These are phyloP conservation scores for Bagarius yarrelli DNA, from an alignment of 2,113 vertebrate species.

Conservation along the genomic window DNA sequence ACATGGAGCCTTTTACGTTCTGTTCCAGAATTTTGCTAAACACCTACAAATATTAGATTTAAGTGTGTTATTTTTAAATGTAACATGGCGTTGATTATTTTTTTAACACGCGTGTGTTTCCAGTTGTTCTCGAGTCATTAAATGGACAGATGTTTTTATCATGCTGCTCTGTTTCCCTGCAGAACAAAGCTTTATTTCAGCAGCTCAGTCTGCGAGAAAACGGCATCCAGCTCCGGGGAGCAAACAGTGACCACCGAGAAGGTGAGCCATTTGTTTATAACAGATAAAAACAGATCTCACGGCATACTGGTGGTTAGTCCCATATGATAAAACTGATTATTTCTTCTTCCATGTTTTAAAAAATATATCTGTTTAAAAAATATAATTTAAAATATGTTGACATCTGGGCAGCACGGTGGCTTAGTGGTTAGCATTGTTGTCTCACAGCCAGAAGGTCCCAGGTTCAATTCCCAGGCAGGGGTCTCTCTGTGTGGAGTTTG, in stretches of 20 bases:
- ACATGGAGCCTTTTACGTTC: too few species aligned
- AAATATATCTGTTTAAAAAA: too few species aligned
- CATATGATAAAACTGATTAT: too few species aligned
- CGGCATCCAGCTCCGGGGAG: conserved; percentile 81
- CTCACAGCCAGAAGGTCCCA: too few species aligned
- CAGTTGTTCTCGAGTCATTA: background rate
- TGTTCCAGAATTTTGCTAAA: background rate
- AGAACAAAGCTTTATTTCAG: conserved; percentile 92
- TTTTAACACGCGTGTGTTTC: background rate
- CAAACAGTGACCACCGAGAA: conserved; percentile 81
- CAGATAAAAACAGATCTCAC: background rate
- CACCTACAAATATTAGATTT: background rate
- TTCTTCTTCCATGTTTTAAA: too few species aligned
- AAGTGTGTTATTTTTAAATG: background rate
- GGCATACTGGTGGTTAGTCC: too few species aligned
- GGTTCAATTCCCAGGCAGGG: too few species aligned
- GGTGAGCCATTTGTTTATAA: conserved; percentile 71
- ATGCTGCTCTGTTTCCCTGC: conserved; percentile 42
- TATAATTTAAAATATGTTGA: too few species aligned
- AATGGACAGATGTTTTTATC: background rate
- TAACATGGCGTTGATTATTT: background rate
- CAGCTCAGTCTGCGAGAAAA: conserved; percentile 96
- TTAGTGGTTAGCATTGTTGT: too few species aligned
- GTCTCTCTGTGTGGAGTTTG: too few species aligned
- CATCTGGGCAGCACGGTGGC: too few species aligned